Evolutionary conservation across 2,888 invertebrate genomes (phyloP).

Genomic region (Rhingia campestris): DNA sequence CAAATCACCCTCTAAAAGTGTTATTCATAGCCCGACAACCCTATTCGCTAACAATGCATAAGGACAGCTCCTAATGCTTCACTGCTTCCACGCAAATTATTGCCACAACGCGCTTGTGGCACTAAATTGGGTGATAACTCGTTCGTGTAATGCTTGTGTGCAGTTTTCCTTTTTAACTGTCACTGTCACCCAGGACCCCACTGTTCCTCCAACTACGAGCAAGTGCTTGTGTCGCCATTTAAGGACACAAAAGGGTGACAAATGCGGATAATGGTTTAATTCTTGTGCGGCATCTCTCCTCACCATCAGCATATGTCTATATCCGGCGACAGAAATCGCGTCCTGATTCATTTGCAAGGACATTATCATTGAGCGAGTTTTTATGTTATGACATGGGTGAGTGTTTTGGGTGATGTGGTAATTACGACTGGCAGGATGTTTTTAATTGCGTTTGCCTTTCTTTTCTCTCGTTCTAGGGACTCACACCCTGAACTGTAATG

Average conservation of each 20-base stretch:
- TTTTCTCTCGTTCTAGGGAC: constrained; percentile 40
- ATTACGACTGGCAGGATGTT: constrained; percentile 66
- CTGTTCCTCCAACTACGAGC: not conserved
- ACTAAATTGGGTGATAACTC: constrained; percentile 73
- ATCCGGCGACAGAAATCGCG: constrained; percentile 43
- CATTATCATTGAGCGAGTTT: constrained; percentile 60
- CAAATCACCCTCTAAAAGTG: constrained; percentile 50
- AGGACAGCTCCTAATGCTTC: constrained; percentile 27
- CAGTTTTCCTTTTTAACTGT: constrained; percentile 65
- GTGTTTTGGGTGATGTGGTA: constrained; percentile 30
- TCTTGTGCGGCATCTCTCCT: constrained; percentile 41
- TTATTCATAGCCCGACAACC: constrained; percentile 9
- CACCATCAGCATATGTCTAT: constrained; percentile 58
- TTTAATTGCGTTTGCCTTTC: constrained; percentile 61
- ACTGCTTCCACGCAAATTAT: constrained; percentile 34
- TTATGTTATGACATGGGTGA: constrained; percentile 39
- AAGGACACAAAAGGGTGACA: constrained; percentile 71
- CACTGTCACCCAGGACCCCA: constrained; percentile 22
- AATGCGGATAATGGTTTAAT: constrained; percentile 74
- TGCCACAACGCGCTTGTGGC: constrained; percentile 69
- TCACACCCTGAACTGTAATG: constrained; percentile 73
- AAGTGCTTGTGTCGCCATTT: not conserved
- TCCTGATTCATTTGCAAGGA: constrained; percentile 65
- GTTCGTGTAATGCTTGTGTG: constrained; percentile 64
- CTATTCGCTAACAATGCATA: not conserved